Base-by-base conservation (phyloP, 1,140 invertebrate species). In the Magallana gigas region DNA sequence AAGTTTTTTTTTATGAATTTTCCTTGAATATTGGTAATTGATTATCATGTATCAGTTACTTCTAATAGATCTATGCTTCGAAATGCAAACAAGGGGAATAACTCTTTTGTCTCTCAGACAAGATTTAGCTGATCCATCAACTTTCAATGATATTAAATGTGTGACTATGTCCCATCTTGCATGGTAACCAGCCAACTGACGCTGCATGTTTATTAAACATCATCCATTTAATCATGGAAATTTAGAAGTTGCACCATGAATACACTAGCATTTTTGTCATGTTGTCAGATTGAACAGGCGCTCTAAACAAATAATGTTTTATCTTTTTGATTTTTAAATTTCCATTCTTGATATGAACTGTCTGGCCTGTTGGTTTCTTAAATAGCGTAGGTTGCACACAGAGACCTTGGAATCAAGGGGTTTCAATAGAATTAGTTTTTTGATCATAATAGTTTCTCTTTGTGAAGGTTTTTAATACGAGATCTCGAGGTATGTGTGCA, bases 361-460 rank as follows among this genome's bases (percentile, higher is more conserved):
- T 76, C 68, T 76, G 18, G 68, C 23, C 23, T 76, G 68, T 29
- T 11, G 68, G 29, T 76, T 48, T 76, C 23, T 76, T 76, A 36
- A 76, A 76, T 76, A 76, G 68, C 68, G n/a, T 76, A 29, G 23
- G 36, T 29, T 76, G 68, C 68, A 76, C 11, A 76, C 23, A 29
- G 68, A 29, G 68, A 23, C 68, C 68, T 76, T 76, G 68, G 23
- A 76, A 76, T 8, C 11, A 23, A 76, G 68, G 68, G 11, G 23
- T 76, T 76, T 76, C 68, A 76, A 76, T 29, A 76, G 68, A 76
- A 76, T 76, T 76, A 16, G n/a, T 16, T 16, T 62, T 62, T 62
- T 76, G 36, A 76, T 76, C 68, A 76, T 76, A 76, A 76, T 76
- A 76, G 68, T 76, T 76, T 76, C 68, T 76, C 36, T 71, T 76